Evolutionary conservation across 2,113 vertebrate species (phyloP), one percentile per base, ranked within the genome.

Genomic region (Rhinichthys klamathensis): DNA sequence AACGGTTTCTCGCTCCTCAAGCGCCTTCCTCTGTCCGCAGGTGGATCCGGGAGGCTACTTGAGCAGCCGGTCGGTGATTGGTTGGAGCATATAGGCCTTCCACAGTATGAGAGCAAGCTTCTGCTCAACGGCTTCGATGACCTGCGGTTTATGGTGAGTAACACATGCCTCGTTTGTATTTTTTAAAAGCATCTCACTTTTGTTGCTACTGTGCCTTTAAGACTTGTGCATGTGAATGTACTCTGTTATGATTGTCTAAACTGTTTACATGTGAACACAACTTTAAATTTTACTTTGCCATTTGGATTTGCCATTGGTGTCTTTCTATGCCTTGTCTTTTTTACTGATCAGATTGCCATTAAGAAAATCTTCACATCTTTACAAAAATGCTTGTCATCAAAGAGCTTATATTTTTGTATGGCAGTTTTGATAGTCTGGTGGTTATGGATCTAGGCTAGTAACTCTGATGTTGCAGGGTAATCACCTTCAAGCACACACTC

Each of bases 121-220:
- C 97, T 99, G 32, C 93, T 99, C 49, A 99, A 99, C 2, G 98
- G 98, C 84, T 99, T 99, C 8, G 98, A 99, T 0, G 98, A 99
- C 95, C 95, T 99, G 60, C 96, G 94, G 91, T 99, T 97, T 95
- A 95, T 99, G 97, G 98, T 99, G 89, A 98, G 96, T 89, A 61
- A 79, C 10, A 13, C 15, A 2, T 41, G 41, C 41, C 8, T 41
- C 9, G 41, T 41, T 41, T 41, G 41, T 41, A 41, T 41, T 41
- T 41, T 41, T 2, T 41, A 1, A 73, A 25, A n/a, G 23, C 38
- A 25, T 67, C 8, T 67, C 15, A 35, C 65, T 67, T 67, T 56
- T 56, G 8, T 56, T 18, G 15, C 63, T 35, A 67, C 65, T 35
- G 15, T 67, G 38, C 18, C 1, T 23, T 56, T 56, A 56, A 56